These are phyloP conservation scores for Empidonax alnorum DNA, from an alignment of 2,113 vertebrate species.

Conservation along the genomic window DNA sequence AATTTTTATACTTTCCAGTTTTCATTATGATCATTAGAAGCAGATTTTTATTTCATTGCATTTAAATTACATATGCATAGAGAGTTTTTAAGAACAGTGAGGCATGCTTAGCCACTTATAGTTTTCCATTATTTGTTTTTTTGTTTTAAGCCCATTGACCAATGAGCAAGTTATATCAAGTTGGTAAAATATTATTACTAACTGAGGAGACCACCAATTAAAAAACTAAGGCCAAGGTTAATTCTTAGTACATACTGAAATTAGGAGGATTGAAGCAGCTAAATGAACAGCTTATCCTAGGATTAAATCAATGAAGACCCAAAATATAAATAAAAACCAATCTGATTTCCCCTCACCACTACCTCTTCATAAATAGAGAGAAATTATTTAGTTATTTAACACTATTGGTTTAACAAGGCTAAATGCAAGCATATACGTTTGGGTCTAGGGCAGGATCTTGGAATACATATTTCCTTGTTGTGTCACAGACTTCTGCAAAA, in stretches of 20 bases:
- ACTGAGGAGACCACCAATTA: background rate
- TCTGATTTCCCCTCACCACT: background rate
- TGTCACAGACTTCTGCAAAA: background rate
- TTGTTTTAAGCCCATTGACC: background rate
- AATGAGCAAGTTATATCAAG: background rate
- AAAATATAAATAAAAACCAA: background rate
- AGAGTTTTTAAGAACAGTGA: background rate
- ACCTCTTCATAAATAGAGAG: background rate
- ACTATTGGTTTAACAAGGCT: background rate
- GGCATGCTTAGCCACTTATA: background rate
- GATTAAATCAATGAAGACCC: background rate
- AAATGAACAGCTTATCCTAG: background rate
- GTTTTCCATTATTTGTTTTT: background rate
- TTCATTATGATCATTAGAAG: background rate
- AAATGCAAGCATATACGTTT: accelerated
- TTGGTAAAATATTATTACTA: background rate
- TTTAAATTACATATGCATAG: background rate
- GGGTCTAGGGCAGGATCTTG: background rate
- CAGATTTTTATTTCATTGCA: background rate
- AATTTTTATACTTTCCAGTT: background rate
- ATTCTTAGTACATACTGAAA: background rate
- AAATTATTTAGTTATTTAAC: background rate
- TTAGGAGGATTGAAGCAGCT: background rate
- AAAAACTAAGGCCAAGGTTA: background rate
- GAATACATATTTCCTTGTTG: background rate